Conservation (phyloP, 2,888 invertebrate species). For the Baccha elongata region DNA sequence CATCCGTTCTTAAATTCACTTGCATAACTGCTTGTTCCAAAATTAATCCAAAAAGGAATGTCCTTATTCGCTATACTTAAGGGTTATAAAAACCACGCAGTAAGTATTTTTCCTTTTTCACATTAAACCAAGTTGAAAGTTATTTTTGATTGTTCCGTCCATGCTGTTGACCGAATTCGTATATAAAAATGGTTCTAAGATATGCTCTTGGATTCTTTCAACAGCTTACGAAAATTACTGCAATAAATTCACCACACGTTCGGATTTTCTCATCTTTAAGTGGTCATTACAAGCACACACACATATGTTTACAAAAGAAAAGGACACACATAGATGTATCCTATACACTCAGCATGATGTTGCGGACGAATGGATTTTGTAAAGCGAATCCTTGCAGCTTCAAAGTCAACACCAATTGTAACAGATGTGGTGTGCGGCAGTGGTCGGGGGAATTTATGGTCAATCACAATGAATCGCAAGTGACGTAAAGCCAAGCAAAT, state of each 20-base stretch:
- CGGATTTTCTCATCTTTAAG: conserved; percentile 35
- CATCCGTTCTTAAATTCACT: too few relatives aligned
- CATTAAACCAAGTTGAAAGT: conserved; percentile 26
- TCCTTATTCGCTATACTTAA: background rate
- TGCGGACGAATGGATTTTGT: background rate
- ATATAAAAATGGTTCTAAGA: conserved; percentile 5
- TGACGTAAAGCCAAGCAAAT: conserved; percentile 42
- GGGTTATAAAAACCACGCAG: conserved; percentile 8
- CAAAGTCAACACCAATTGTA: conserved; percentile 45
- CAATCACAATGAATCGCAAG: conserved; percentile 52
- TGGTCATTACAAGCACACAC: conserved; percentile 29
- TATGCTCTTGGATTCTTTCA: conserved; percentile 9
- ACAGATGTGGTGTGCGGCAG: conserved; percentile 37
- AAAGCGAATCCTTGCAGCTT: conserved; percentile 14
- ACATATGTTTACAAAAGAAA: too few relatives aligned
- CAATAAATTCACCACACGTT: conserved; percentile 54
- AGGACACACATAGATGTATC: background rate
- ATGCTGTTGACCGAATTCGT: conserved; percentile 23
- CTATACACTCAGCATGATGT: background rate
- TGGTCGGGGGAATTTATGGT: conserved; percentile 40
- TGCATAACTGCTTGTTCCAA: too few relatives aligned
- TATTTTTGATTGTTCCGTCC: conserved; percentile 24
- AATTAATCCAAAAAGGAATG: background rate
- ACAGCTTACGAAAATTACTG: conserved; percentile 32
- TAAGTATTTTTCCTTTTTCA: conserved; percentile 7